These are phyloP conservation scores for Eptesicus fuscus DNA, from an alignment of 2,113 vertebrate species.

Conservation along the genomic window DNA sequence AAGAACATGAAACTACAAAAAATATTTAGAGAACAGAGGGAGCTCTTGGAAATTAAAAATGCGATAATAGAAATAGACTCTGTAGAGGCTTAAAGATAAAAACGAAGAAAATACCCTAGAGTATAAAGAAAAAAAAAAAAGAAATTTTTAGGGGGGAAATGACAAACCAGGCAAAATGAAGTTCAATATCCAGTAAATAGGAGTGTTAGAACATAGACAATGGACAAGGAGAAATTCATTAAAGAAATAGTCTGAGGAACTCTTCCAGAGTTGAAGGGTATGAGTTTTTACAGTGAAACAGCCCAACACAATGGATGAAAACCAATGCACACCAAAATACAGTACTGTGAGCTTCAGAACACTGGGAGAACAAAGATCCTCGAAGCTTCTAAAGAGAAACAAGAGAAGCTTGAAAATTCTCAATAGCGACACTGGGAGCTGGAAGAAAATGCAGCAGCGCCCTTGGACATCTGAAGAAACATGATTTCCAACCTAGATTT, in stretches of 20 bases:
- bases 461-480: background rate
- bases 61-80: background rate
- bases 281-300: background rate
- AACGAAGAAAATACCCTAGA: background rate
- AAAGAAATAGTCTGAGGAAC: background rate
- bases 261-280: background rate
- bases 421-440: background rate
- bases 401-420: background rate
- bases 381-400: background rate
- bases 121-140: background rate
- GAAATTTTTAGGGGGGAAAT: background rate
- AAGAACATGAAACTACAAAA: background rate
- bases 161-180: background rate
- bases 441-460: background rate
- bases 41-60: background rate
- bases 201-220: background rate
- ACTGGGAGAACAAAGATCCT: background rate
- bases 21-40: background rate
- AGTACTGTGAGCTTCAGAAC: background rate
- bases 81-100: background rate
- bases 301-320: background rate
- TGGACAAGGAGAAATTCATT: background rate
- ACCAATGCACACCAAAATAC: background rate
- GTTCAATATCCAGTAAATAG: background rate
- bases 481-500: background rate